Conservation (phyloP, 2,888 invertebrate species). For the Limnephilus marmoratus region DNA sequence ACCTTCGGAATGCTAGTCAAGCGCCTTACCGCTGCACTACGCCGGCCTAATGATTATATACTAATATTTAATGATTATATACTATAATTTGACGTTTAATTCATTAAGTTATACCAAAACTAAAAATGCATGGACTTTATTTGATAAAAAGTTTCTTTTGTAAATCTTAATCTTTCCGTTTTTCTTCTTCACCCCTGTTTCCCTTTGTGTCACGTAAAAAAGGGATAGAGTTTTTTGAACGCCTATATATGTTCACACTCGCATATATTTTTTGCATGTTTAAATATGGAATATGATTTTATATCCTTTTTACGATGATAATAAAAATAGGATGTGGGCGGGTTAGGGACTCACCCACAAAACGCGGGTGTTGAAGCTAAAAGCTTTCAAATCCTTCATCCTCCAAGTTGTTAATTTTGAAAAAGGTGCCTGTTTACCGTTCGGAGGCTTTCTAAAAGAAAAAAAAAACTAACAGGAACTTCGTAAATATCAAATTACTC, state of each 20-base stretch:
- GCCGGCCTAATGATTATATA: no score
- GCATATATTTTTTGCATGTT: neutral
- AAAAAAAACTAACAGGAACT: neutral
- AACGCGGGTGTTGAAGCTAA: conserved; percentile 6
- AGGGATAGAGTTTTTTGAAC: neutral
- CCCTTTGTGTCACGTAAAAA: neutral
- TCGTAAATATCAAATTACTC: neutral
- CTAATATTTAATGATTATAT: no score
- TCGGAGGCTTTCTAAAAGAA: neutral
- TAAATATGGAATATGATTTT: neutral
- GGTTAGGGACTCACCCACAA: neutral
- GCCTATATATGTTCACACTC: neutral
- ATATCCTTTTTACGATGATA: conserved; percentile 6
- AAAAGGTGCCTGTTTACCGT: conserved; percentile 8
- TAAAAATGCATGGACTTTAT: neutral
- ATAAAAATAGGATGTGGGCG: conserved; percentile 28
- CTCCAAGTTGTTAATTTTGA: conserved; percentile 5
- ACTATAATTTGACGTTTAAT: no score
- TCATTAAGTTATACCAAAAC: no score
- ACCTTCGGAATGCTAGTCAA: no score
- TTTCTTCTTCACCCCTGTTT: neutral
- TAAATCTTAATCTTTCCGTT: neutral
- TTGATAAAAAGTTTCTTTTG: neutral
- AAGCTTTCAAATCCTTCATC: neutral
- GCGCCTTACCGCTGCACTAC: no score